These are phyloP conservation scores for Drosophila basisetae DNA, from an alignment of 2,888 invertebrate species.

Conservation along the genomic window DNA sequence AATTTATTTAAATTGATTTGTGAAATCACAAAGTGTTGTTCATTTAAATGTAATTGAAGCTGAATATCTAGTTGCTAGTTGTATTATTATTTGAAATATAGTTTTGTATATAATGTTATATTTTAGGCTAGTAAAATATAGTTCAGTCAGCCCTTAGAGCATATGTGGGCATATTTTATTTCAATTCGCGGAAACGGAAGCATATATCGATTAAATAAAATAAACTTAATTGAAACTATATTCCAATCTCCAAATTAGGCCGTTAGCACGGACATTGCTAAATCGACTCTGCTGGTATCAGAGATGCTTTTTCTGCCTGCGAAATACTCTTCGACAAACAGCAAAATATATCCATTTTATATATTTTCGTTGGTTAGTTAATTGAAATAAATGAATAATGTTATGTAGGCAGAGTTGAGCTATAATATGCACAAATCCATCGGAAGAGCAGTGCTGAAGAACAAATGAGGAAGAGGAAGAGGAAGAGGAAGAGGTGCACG, in stretches of 20 bases:
- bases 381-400: not conserved
- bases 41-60: not conserved
- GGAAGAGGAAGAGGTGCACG: not conserved
- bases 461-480: slow-evolving; percentile 1
- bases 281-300: not conserved
- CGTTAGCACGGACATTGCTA: not conserved
- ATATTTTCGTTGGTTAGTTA: too few species aligned
- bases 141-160: too few species aligned
- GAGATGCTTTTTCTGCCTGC: too few species aligned
- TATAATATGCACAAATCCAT: not conserved
- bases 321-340: not conserved
- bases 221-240: not conserved
- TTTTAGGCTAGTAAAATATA: too few species aligned
- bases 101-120: not conserved
- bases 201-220: not conserved
- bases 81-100: not conserved
- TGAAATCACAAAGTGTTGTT: not conserved
- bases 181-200: not conserved
- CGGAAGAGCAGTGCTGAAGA: not conserved
- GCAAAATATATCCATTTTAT: too few species aligned
- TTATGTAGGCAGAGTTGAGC: not conserved
- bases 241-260: not conserved
- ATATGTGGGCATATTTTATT: too few species aligned
- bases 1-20: not conserved
- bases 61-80: not conserved